Percentiles rank a stretch among this genome's conserved stretches.
Evolutionary conservation across 2,797 vertebrate species (phyloP).

Genomic region (Gymnodraco acuticeps): DNA sequence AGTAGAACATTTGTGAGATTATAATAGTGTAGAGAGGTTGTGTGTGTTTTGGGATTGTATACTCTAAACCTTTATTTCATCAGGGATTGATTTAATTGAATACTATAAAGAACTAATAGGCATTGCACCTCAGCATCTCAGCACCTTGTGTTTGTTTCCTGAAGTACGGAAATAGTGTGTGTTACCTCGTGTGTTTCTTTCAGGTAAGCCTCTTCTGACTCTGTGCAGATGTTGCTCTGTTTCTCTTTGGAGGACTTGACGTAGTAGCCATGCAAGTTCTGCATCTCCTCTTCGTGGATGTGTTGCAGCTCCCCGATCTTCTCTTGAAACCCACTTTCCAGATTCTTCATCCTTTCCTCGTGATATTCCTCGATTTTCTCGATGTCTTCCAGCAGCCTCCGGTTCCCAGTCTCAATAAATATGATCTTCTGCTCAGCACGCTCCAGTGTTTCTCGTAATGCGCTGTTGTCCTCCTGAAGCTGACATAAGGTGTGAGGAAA

Average conservation of each 20-base stretch:
- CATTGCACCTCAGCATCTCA: too few species aligned
- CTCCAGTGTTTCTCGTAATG: conserved; percentile 80
- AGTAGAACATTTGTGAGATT: too few species aligned
- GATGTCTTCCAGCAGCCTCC: conserved; percentile 81
- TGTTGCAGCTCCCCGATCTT: conserved; percentile 89
- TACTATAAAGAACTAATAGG: too few species aligned
- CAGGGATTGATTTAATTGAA: too few species aligned
- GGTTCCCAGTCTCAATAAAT: conserved; percentile 81
- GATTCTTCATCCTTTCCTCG: conserved; percentile 82
- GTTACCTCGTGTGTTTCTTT: conserved; percentile 90
- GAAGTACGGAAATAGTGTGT: background rate
- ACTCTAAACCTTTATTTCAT: too few species aligned
- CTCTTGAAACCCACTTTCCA: conserved; percentile 88
- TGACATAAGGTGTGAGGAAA: conserved; percentile 82
- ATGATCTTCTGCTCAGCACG: conserved; percentile 82
- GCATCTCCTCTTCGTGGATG: conserved; percentile 91
- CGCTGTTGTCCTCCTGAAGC: conserved; percentile 80
- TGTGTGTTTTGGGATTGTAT: too few species aligned
- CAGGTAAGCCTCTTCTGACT: conserved; percentile 81
- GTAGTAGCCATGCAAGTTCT: conserved; percentile 86
- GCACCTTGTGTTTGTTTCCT: too few species aligned
- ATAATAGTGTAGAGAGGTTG: too few species aligned
- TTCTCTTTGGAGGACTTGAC: conserved; percentile 83
- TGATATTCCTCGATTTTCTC: conserved; percentile 83
- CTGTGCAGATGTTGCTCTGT: conserved; percentile 39